Evolutionary conservation across 2,888 invertebrate genomes (phyloP).

Genomic region (Sinohyriopsis cumingii): DNA sequence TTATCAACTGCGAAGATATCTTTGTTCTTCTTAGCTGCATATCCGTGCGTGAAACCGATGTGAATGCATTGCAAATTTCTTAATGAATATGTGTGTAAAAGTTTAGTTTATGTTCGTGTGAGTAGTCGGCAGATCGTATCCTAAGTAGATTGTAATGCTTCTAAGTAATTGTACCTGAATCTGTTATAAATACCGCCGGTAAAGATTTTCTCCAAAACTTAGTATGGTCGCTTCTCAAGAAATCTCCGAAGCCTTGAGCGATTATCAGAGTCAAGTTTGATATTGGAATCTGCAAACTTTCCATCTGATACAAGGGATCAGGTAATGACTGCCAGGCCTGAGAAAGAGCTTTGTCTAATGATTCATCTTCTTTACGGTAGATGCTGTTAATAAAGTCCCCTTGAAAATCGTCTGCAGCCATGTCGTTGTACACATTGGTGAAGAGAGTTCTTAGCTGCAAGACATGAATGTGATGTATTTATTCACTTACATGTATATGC

Average conservation of each 20-base stretch:
- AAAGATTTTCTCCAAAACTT: conserved; percentile 16
- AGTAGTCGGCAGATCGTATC: no score
- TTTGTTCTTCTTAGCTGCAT: no score
- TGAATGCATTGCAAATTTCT: no score
- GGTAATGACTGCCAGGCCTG: conserved; percentile 1
- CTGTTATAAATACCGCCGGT: conserved; percentile 21
- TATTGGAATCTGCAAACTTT: conserved; percentile 4
- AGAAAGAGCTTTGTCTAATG: background rate
- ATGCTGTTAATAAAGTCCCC: conserved; percentile 24
- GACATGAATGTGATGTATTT: background rate
- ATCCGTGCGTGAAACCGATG: no score
- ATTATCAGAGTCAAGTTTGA: no score
- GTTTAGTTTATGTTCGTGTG: no score
- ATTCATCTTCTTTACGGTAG: conserved; percentile 11
- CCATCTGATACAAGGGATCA: conserved; percentile 5
- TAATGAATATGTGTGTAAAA: no score
- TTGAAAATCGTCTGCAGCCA: conserved; percentile 8
- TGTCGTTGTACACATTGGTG: conserved; percentile 8
- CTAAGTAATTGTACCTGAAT: conserved; percentile 13
- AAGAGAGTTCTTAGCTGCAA: conserved; percentile 8
- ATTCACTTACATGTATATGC: background rate
- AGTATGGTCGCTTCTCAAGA: conserved; percentile 23
- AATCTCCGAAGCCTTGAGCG: background rate
- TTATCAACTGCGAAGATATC: no score
- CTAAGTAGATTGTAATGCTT: no score